These are phyloP conservation scores for Pempheris klunzingeri DNA, from an alignment of 2,797 vertebrate species.

Conservation along the genomic window DNA sequence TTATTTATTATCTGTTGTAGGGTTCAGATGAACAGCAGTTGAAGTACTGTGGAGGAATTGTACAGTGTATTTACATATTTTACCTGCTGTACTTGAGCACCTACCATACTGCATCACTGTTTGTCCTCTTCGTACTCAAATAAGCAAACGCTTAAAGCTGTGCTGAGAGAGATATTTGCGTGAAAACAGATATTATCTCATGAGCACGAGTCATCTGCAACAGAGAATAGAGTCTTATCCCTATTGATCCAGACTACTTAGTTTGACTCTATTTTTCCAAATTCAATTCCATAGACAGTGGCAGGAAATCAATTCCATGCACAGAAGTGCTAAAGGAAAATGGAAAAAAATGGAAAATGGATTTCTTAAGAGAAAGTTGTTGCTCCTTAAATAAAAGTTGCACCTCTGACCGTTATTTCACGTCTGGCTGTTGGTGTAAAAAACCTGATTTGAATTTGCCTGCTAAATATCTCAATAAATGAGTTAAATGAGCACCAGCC, in stretches of 20 bases:
- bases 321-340: constrained; percentile 24
- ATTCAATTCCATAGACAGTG: constrained; percentile 26
- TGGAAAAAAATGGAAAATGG: constrained; percentile 8
- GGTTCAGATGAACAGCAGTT: background rate
- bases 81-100: background rate
- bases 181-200: background rate
- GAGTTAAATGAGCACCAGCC: background rate
- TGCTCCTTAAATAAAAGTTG: background rate
- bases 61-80: background rate
- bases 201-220: constrained; percentile 23
- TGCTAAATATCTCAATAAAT: background rate
- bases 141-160: background rate
- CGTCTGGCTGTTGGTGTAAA: background rate
- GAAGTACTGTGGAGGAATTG: background rate
- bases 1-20: background rate
- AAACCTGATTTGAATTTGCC: background rate
- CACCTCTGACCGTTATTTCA: background rate
- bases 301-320: constrained; percentile 39
- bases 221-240: constrained; percentile 5
- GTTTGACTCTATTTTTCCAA: constrained; percentile 8
- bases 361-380: constrained; percentile 3
- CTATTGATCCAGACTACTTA: constrained; percentile 7
- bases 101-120: background rate
- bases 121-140: background rate
- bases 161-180: background rate